Evolutionary conservation across 2,113 vertebrate genomes (phyloP).

Genomic region (Myrmecobius fasciatus): DNA sequence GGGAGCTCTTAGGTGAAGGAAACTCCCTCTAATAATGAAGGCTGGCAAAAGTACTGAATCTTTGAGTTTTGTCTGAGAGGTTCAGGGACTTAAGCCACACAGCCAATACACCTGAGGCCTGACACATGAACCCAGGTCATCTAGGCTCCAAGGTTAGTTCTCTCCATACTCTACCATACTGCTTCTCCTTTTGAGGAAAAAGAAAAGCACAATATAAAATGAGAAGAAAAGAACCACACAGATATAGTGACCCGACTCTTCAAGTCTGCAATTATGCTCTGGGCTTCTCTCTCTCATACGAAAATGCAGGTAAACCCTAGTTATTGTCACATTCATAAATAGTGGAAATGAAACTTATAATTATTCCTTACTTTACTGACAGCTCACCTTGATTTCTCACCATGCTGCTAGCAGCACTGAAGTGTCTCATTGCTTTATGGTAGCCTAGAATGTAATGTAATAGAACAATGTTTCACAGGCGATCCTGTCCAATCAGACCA

Average conservation of each 20-base stretch:
- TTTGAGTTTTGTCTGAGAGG: not conserved
- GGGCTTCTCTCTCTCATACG: not conserved
- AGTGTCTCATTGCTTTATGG: not conserved
- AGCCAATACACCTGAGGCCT: not conserved
- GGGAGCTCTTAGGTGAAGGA: not conserved
- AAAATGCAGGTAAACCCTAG: not conserved
- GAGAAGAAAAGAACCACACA: not conserved
- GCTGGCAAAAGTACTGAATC: not conserved
- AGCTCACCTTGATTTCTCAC: slow-evolving; percentile 64
- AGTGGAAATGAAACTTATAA: slow-evolving; percentile 69
- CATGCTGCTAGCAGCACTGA: slow-evolving; percentile 28
- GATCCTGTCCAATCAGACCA: slow-evolving; percentile 72
- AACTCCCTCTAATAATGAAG: not conserved
- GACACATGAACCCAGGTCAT: not conserved
- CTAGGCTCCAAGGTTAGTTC: not conserved
- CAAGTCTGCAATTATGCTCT: not conserved
- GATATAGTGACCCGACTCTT: not conserved
- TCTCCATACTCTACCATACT: not conserved
- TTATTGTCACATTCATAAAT: slow-evolving; percentile 63
- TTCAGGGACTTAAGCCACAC: not conserved
- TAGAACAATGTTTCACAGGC: slow-evolving; percentile 38
- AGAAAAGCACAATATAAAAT: not conserved
- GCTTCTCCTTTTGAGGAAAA: not conserved
- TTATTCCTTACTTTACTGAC: slow-evolving; percentile 71
- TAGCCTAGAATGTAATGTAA: not conserved